Evolutionary conservation across 2,888 invertebrate species (phyloP).

Genomic region (Scelioninae gen. 1): DNA sequence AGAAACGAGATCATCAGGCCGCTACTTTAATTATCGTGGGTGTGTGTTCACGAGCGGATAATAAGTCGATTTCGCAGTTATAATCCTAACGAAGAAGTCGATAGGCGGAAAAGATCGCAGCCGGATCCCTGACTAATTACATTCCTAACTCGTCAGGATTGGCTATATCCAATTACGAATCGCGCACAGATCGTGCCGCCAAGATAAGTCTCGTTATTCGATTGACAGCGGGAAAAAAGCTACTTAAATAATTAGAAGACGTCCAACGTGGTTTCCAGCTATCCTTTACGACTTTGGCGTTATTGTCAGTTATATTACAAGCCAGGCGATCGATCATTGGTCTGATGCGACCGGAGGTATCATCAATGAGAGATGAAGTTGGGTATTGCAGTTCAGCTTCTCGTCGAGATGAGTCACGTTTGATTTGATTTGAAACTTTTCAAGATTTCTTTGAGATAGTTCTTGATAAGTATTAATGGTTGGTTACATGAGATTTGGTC

Average conservation of each 20-base stretch:
- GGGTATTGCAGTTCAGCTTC: not conserved
- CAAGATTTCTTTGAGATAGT: slow-evolving; percentile 27
- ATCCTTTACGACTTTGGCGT: slow-evolving; percentile 41
- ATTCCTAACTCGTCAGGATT: slow-evolving; percentile 79
- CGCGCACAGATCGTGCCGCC: slow-evolving; percentile 72
- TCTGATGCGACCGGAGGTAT: slow-evolving; percentile 18
- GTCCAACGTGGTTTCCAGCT: slow-evolving; percentile 51
- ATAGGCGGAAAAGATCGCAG: slow-evolving; percentile 78
- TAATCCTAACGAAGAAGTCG: slow-evolving; percentile 76
- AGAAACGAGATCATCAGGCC: slow-evolving; percentile 74
- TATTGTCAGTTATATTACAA: slow-evolving; percentile 56
- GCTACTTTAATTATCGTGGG: slow-evolving; percentile 79
- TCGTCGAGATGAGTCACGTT: slow-evolving; percentile 52
- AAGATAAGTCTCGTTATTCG: slow-evolving; percentile 62
- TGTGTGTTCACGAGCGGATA: slow-evolving; percentile 76
- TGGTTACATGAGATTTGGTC: slow-evolving; percentile 11
- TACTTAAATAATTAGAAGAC: slow-evolving; percentile 63
- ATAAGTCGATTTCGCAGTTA: slow-evolving; percentile 76
- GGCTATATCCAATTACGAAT: slow-evolving; percentile 76
- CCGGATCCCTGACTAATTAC: slow-evolving; percentile 81
- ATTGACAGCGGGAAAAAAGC: slow-evolving; percentile 56
- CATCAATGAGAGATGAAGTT: slow-evolving; percentile 32
- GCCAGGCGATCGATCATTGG: slow-evolving; percentile 48
- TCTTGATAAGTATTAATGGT: slow-evolving; percentile 50
- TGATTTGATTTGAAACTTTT: slow-evolving; percentile 46